Percentiles rank a stretch among this genome's conserved stretches.
phyloP scores from a whole-genome alignment of 2,797 vertebrate species.

The Macropus fuliginosus region DNA sequence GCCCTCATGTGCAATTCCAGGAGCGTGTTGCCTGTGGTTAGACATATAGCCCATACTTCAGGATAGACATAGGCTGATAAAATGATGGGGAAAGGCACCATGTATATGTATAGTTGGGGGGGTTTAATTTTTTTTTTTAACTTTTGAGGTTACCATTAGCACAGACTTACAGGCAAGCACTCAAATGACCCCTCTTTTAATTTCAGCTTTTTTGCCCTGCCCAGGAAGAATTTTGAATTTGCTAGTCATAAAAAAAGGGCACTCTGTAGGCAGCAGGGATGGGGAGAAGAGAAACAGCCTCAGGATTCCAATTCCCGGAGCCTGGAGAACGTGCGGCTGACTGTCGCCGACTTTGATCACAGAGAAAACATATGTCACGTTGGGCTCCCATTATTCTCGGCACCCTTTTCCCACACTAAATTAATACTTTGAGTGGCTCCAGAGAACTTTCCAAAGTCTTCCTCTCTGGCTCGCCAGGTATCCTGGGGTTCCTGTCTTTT shows the following conservation, averaged over 20 bases:
- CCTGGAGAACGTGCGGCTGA: slow-evolving; percentile 76
- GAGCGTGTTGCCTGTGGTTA: accelerated
- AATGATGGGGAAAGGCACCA: slow-evolving; percentile 28
- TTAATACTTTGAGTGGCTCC: slow-evolving; percentile 84
- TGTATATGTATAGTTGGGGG: slow-evolving; percentile 48
- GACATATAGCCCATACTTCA: background rate
- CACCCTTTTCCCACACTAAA: slow-evolving; percentile 78
- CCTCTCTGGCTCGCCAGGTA: slow-evolving; percentile 78
- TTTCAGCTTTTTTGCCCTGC: slow-evolving; percentile 72
- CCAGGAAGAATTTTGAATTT: slow-evolving; percentile 81
- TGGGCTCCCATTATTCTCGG: slow-evolving; percentile 81
- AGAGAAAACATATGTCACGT: slow-evolving; percentile 81
- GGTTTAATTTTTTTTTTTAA: background rate
- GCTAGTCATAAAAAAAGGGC: slow-evolving; percentile 76
- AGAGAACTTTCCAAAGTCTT: slow-evolving; percentile 83
- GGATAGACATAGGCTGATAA: background rate
- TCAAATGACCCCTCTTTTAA: slow-evolving; percentile 70
- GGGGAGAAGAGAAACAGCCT: slow-evolving; percentile 75
- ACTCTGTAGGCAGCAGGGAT: slow-evolving; percentile 76
- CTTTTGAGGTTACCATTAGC: slow-evolving; percentile 67
- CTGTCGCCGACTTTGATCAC: slow-evolving; percentile 79
- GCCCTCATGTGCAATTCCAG: background rate
- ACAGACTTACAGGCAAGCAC: slow-evolving; percentile 3
- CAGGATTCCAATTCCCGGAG: slow-evolving; percentile 76
- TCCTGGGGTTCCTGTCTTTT: slow-evolving; percentile 82